Percentiles rank a stretch among this genome's conserved stretches.
Evolutionary conservation across 2,797 vertebrate species (phyloP).

Genomic region (Anguilla megastoma): DNA sequence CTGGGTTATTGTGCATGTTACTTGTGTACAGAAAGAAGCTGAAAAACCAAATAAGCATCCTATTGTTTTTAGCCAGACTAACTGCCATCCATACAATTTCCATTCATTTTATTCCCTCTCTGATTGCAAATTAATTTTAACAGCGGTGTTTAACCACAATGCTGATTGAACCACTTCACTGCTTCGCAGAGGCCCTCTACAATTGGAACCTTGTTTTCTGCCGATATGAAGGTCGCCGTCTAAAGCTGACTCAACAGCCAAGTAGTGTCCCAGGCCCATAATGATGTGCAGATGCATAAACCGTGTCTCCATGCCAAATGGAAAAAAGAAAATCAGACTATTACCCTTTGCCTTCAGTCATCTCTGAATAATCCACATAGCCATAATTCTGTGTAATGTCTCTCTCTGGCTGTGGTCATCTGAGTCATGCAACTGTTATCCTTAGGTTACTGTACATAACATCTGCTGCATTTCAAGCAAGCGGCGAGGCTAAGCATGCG

Average conservation of each 20-base stretch:
- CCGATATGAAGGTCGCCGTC: not conserved
- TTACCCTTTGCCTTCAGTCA: not conserved
- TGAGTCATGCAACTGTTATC: slow-evolving; percentile 25
- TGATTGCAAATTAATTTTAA: slow-evolving; percentile 20
- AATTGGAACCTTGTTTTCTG: no score
- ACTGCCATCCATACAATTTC: slow-evolving; percentile 16
- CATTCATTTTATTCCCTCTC: not conserved
- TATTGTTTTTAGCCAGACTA: slow-evolving; percentile 1
- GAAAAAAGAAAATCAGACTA: not conserved
- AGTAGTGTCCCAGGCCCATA: not conserved
- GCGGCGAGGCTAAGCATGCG: not conserved
- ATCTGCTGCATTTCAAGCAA: slow-evolving; percentile 18
- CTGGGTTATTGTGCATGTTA: slow-evolving; percentile 20
- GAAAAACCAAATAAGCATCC: not conserved
- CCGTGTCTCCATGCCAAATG: slow-evolving; percentile 26
- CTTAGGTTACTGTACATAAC: slow-evolving; percentile 26
- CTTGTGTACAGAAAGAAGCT: slow-evolving; percentile 32
- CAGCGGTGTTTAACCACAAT: slow-evolving; percentile 5
- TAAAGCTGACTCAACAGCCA: not conserved
- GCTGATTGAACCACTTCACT: not conserved
- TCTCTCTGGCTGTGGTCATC: slow-evolving; percentile 13
- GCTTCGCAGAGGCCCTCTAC: not conserved
- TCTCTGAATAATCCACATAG: slow-evolving; percentile 19
- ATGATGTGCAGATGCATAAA: slow-evolving; percentile 20
- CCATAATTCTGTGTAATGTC: not conserved